Conservation (phyloP, 2,113 vertebrate genomes). For the Ameiurus melas region DNA sequence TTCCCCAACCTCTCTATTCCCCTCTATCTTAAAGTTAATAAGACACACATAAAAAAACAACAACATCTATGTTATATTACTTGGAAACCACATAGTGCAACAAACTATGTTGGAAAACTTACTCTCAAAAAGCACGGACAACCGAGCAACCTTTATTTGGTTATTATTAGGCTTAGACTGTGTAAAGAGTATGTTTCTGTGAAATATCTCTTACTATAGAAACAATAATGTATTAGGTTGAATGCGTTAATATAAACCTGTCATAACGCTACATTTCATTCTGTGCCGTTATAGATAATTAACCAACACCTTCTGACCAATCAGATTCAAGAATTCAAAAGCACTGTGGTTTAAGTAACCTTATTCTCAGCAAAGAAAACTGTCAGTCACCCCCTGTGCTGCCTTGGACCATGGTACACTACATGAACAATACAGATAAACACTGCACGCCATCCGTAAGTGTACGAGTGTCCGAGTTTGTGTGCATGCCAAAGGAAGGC, state of each 20-base stretch:
- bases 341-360: not conserved
- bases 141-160: not conserved
- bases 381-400: conserved; percentile 1
- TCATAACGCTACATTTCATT: too few species aligned
- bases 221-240: too few species aligned
- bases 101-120: not conserved
- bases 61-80: not conserved
- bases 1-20: not conserved
- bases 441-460: not conserved
- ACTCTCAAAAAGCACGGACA: not conserved
- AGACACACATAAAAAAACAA: not conserved
- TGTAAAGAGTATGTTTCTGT: not conserved
- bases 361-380: not conserved
- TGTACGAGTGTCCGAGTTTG: conserved; percentile 17
- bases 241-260: too few species aligned
- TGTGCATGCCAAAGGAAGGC: conserved; percentile 6
- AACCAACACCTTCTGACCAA: not conserved
- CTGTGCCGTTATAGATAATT: not conserved
- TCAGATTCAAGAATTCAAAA: not conserved
- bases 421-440: conserved; percentile 7
- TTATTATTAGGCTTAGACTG: not conserved
- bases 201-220: not conserved
- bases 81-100: not conserved
- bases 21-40: not conserved
- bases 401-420: conserved; percentile 2